Conservation (phyloP, 2,113 vertebrate genomes). For the Chamaetylas fuelleborni region DNA sequence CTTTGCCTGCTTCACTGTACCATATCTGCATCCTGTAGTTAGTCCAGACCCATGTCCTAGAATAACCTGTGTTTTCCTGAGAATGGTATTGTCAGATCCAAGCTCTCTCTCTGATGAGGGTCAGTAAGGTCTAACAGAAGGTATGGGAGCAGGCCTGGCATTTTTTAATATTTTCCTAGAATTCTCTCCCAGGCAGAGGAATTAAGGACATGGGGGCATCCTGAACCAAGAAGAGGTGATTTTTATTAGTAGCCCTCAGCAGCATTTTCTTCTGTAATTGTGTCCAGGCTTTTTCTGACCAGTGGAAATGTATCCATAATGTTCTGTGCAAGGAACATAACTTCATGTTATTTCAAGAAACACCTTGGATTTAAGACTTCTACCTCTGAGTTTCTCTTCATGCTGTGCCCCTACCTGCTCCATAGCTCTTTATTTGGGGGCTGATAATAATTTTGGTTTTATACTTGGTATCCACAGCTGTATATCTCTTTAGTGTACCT, state of each 20-base stretch:
- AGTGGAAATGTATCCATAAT: not conserved
- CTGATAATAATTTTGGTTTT: not conserved
- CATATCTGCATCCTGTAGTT: fast-evolving
- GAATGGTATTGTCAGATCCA: not conserved
- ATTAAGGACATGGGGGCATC: not conserved
- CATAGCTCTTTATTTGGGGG: not conserved
- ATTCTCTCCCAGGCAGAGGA: not conserved
- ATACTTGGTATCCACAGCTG: not conserved
- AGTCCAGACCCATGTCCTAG: fast-evolving
- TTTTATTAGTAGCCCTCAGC: not conserved
- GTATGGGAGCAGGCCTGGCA: not conserved
- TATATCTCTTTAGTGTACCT: fast-evolving
- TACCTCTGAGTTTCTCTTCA: not conserved
- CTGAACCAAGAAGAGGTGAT: not conserved
- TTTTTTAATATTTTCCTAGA: not conserved
- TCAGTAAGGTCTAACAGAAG: not conserved
- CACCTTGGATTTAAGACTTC: not conserved
- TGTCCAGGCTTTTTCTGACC: not conserved
- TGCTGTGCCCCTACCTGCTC: not conserved
- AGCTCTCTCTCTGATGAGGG: not conserved
- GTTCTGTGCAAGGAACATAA: not conserved
- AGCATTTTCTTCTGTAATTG: not conserved
- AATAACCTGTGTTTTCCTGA: not conserved
- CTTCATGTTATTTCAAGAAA: not conserved
- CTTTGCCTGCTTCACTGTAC: not conserved